Conservation (phyloP, 2,888 invertebrate genomes). For the Saturnia japonica region DNA sequence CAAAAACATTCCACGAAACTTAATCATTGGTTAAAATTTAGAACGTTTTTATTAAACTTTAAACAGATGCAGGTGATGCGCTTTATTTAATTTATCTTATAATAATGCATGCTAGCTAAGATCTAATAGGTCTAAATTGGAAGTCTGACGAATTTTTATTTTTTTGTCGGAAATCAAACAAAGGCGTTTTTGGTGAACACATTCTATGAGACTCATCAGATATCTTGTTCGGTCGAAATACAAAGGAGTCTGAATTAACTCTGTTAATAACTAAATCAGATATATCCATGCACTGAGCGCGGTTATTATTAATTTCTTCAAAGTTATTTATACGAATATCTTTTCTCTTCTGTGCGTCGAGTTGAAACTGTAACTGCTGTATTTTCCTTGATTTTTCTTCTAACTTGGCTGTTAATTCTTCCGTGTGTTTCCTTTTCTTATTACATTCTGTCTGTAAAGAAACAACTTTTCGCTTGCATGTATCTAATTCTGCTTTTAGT, state of each 20-base stretch:
- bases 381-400: conserved; percentile 74
- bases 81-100: conserved; percentile 22
- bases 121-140: conserved; percentile 63
- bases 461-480: conserved; percentile 69
- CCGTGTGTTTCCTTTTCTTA: conserved; percentile 72
- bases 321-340: conserved; percentile 59
- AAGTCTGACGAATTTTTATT: conserved; percentile 54
- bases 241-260: conserved; percentile 61
- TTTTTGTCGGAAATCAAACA: conserved; percentile 68
- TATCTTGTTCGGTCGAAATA: conserved; percentile 68
- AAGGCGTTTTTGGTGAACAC: conserved; percentile 68
- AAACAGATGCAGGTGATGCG: conserved; percentile 89
- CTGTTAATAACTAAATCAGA: conserved; percentile 68
- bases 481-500: conserved; percentile 73
- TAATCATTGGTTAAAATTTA: conserved; percentile 93
- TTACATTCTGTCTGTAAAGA: conserved; percentile 69
- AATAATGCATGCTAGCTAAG: conserved; percentile 35
- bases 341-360: conserved; percentile 69
- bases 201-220: conserved; percentile 51
- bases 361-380: conserved; percentile 72
- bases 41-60: conserved; percentile 97
- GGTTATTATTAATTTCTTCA: conserved; percentile 49
- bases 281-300: conserved; percentile 69
- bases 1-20: conserved; percentile 93
- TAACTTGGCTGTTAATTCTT: conserved; percentile 66